Base-by-base conservation (phyloP, 2,888 invertebrate genomes). In the Acheta domesticus region DNA sequence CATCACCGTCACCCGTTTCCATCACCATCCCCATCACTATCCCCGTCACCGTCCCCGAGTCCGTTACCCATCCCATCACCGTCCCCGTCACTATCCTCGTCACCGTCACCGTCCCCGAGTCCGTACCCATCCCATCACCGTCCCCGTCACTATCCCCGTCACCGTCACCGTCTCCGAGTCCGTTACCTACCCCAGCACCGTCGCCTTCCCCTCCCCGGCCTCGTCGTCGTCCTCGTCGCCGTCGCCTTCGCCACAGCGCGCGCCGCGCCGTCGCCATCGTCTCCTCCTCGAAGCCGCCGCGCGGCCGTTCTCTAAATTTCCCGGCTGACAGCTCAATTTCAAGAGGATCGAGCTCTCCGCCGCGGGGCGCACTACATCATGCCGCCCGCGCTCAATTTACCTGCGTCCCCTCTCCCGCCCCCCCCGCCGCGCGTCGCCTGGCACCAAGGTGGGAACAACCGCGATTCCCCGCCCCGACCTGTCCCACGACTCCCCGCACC, bases 241-340 rank as follows among this genome's bases (percentile, higher is more conserved):
- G 36, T 5, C 36, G 5, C 36, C 36, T 3, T 5, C 36, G 36
- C 36, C 36, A 5, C 36, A 36, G 36, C 36, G 36, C 5, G 36
- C 36, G 5, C 36, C 36, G 36, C 36, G 36, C 5, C 36, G 36
- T 36, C 36, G 5, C 5, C 36, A 5, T 36, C 36, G 3, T 3
- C 36, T 36, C 36, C 36, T 36, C 36, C 36, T 36, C 36, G 36
- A 1, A 36, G 36, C 36, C 36, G 36, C 36, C 36, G 36, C 36
- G 62, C 62, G 62, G 62, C n/a, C 62, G 62, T 62, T 62, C 62
- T 62, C 62, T 62, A 62, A 62, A 62, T 62, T 62, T 62, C 62
- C 62, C 62, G 62, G n/a, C 62, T 62, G 62, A 62, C 62, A 62
- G 62, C 62, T 62, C 62, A 62, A 62, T 62, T 62, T 62, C 62